These are phyloP conservation scores for Pluvianellus socialis DNA, from an alignment of 2,113 vertebrate genomes.

Conservation along the genomic window DNA sequence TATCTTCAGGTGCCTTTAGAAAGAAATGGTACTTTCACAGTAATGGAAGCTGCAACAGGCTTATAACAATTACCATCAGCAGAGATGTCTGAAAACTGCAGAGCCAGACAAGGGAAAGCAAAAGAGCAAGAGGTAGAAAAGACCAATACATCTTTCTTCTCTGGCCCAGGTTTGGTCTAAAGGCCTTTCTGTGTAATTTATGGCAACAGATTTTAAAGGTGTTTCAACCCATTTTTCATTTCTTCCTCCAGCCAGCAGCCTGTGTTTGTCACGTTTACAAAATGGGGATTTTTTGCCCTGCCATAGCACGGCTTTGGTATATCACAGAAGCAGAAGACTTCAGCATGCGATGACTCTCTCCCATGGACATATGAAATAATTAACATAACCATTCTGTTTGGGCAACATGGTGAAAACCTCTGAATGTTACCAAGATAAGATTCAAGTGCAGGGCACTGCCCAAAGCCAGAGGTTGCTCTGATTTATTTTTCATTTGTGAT, in stretches of 20 bases:
- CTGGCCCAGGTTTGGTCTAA: not conserved
- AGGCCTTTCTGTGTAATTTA: not conserved
- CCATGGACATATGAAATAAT: not conserved
- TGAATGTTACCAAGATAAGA: not conserved
- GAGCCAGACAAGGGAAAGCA: not conserved
- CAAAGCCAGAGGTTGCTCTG: not conserved
- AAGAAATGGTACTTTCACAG: not conserved
- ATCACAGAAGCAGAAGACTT: not conserved
- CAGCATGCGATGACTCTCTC: not conserved
- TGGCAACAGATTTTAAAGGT: not conserved
- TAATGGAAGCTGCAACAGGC: not conserved
- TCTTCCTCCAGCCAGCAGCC: not conserved
- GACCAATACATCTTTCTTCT: not conserved
- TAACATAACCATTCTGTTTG: not conserved
- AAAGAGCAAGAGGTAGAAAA: not conserved
- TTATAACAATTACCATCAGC: not conserved
- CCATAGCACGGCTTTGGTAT: not conserved
- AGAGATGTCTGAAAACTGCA: not conserved
- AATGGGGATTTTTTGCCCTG: not conserved
- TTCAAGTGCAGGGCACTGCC: not conserved
- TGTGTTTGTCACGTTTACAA: not conserved
- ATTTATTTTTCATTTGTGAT: not conserved
- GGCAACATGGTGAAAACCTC: not conserved
- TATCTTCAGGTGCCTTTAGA: not conserved
- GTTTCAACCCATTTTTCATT: not conserved